A percentile compares a stretch with the other conserved stretches of the same genome.
phyloP scores from a whole-genome alignment of 2,797 vertebrate species.

The Chelidonichthys spinosus region DNA sequence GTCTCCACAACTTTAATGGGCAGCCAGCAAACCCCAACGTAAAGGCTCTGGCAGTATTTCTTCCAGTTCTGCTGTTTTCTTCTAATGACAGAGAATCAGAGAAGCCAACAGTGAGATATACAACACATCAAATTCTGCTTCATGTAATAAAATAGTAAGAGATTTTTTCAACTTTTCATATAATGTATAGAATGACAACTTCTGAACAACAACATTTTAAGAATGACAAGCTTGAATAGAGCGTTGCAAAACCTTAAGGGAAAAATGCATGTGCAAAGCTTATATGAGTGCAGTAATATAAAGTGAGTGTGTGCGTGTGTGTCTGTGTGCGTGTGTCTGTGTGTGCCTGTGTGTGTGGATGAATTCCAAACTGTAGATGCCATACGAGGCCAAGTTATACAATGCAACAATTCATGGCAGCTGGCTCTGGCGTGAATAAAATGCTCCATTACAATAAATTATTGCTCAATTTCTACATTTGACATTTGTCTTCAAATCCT shows the following conservation, averaged over 20 bases:
- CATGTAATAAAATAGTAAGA: background rate
- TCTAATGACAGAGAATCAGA: conserved; percentile 6
- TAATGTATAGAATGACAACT: background rate
- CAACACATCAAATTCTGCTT: background rate
- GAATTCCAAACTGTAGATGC: conserved; percentile 43
- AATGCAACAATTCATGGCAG: conserved; percentile 64
- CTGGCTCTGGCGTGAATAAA: conserved; percentile 35
- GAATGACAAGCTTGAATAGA: background rate
- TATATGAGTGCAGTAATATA: background rate
- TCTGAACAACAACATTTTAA: conserved; percentile 28
- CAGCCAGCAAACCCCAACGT: conserved; percentile 54
- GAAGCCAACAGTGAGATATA: background rate
- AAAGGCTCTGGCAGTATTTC: conserved; percentile 44
- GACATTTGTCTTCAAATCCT: conserved; percentile 10
- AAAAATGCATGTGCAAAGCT: conserved; percentile 9
- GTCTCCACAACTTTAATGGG: conserved; percentile 58
- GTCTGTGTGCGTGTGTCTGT: conserved; percentile 13
- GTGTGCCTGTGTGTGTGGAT: conserved; percentile 9
- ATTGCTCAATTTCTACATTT: conserved; percentile 36
- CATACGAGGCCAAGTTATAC: conserved; percentile 58
- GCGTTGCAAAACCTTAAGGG: background rate
- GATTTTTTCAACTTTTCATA: conserved; percentile 5
- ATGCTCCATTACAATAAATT: conserved; percentile 39
- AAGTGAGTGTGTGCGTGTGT: background rate
- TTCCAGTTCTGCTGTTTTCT: conserved; percentile 3